Conservation (phyloP, 92 coral and sea anemone species). For the Siderastrea siderea region DNA sequence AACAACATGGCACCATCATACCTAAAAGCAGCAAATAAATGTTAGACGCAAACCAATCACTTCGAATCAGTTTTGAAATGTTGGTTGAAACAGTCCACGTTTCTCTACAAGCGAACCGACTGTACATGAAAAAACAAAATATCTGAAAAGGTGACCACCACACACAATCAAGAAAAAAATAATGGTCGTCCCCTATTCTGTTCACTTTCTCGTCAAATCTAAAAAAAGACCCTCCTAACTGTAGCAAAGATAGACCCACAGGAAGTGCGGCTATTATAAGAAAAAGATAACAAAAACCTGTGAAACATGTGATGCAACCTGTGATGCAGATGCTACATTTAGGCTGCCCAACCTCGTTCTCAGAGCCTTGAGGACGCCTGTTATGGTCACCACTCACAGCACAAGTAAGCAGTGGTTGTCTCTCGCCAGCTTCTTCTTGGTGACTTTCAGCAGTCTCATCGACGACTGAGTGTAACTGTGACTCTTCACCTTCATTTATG, state of each 20-base stretch:
- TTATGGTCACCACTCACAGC: neutral
- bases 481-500: no score
- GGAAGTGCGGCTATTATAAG: neutral
- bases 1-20: neutral
- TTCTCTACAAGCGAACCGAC: neutral
- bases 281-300: neutral
- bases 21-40: neutral
- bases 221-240: neutral
- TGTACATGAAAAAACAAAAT: slow-evolving; percentile 1
- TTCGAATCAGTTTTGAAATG: no score
- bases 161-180: neutral
- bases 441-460: no score
- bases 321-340: no score
- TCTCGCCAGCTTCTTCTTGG: no score
- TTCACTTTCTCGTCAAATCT: neutral
- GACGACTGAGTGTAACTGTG: no score
- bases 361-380: neutral
- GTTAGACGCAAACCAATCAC: no score
- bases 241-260: neutral
- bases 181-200: neutral
- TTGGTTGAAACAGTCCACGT: neutral
- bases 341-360: no score
- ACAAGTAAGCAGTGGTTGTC: neutral
- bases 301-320: neutral
- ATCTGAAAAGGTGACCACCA: neutral